Base-by-base conservation (phyloP, 2,888 invertebrate species). In the Troides aeacus region DNA sequence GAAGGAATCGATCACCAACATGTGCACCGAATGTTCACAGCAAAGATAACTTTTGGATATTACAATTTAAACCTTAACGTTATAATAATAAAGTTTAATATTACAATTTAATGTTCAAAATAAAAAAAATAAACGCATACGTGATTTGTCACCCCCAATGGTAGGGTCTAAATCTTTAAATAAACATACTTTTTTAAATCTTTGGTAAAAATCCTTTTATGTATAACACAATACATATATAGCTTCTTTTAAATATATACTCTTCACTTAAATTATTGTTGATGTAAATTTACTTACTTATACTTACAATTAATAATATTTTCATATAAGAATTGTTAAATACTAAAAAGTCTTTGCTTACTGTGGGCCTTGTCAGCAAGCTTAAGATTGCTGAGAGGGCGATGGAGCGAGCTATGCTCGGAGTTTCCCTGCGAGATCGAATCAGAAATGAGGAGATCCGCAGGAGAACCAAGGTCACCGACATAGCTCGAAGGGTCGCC, bases 101-200 rank as follows among this genome's bases (percentile, higher is more conserved):
- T n/a, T 8, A 39, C 36, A 21, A 57, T 18, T 50, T 21, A 17
- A 30, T 64, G 50, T 39, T 15, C 67, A 57, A 65, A 50, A 66
- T 71, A 71, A 71, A 74, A 72, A 71, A 68, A 66, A 72, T 50
- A 71, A 64, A 66, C 73, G 77, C 73, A 74, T 83, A 84, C 84
- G 84, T 86, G 85, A 86, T 86, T 80, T 78, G 76, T 81, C 79
- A 79, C 81, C 81, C 81, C 81, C 79, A 77, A 73, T 70, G 76
- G 74, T 73, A 71, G 77, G 74, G 78, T 78, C 78, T 76, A 79
- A 57, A 21, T 21, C 6, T 21, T 21, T 57, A 21, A 57, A 57
- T 57, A 57, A 57, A 57, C 21, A 57, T 21, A 57, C 15, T 8
- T 17, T 17, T 17, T 50, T 18, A 17, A 3, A 15, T 50, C 18